Percentiles rank a stretch among this genome's conserved stretches.
These are phyloP conservation scores for Hiodon tergisus DNA, from an alignment of 2,113 vertebrate genomes.

Conservation along the genomic window DNA sequence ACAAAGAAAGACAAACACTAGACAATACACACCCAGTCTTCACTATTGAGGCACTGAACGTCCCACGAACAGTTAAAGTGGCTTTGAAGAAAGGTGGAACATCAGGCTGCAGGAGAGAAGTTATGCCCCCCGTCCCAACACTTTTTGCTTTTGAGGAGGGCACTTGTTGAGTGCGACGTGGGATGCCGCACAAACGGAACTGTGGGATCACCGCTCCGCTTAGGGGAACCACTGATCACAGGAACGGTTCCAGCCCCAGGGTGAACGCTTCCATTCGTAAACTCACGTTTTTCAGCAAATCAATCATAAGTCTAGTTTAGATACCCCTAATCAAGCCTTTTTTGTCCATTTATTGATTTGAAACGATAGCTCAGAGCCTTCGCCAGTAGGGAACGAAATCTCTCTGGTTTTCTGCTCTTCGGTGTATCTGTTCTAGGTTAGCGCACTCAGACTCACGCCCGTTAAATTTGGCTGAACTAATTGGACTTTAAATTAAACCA, in stretches of 20 bases:
- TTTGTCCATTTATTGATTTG: constrained; percentile 18
- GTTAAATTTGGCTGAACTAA: constrained; percentile 96
- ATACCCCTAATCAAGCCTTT: constrained; percentile 1
- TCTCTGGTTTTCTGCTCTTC: constrained; percentile 34
- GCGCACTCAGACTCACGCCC: constrained; percentile 63
- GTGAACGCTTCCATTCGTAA: neutral
- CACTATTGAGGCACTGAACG: neutral
- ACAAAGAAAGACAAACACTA: constrained; percentile 32
- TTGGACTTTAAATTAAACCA: constrained; percentile 98
- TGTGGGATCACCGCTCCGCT: no score
- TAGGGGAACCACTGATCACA: neutral
- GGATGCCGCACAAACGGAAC: no score
- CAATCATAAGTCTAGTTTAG: constrained; percentile 2
- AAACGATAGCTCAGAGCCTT: neutral
- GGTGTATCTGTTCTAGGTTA: constrained; percentile 45
- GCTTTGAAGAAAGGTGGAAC: neutral
- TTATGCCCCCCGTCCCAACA: no score
- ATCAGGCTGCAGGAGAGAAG: no score
- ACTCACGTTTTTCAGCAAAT: neutral
- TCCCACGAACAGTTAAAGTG: neutral
- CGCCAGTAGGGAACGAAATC: constrained; percentile 18
- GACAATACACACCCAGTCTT: neutral
- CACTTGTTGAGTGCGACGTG: no score
- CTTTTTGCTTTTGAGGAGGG: no score
- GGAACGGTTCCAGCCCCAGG: neutral